Conservation (phyloP, 2,113 vertebrate species). For the Microtus ochrogaster region DNA sequence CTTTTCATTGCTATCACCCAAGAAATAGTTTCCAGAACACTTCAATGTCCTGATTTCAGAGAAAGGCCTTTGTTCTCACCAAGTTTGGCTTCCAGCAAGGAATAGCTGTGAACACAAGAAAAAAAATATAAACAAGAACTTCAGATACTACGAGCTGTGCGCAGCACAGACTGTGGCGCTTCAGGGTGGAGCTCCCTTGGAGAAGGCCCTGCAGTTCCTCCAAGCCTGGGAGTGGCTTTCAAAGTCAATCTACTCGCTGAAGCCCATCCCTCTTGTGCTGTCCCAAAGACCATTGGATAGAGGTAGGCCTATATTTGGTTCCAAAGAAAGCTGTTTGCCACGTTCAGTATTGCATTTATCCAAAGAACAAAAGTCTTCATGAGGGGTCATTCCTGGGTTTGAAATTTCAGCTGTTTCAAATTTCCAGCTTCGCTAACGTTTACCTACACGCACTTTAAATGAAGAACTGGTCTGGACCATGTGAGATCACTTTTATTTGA, state of each 20-base stretch:
- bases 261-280: not conserved
- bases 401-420: not conserved
- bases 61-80: not conserved
- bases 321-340: not conserved
- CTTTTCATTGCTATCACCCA: not conserved
- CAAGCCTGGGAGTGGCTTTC: not conserved
- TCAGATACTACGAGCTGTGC: not conserved
- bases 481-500: not conserved
- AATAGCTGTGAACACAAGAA: not conserved
- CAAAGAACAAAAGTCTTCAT: not conserved
- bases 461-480: too few species aligned
- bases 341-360: not conserved
- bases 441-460: not conserved
- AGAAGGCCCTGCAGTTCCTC: not conserved
- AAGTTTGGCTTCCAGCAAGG: not conserved
- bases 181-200: not conserved
- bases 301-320: not conserved
- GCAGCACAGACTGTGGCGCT: not conserved
- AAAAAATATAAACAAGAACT: not conserved
- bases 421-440: not conserved
- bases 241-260: not conserved
- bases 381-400: not conserved
- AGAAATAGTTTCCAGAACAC: not conserved
- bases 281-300: not conserved
- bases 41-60: not conserved